Conservation (phyloP, 2,113 vertebrate species). For the Acrocephalus kingi region DNA sequence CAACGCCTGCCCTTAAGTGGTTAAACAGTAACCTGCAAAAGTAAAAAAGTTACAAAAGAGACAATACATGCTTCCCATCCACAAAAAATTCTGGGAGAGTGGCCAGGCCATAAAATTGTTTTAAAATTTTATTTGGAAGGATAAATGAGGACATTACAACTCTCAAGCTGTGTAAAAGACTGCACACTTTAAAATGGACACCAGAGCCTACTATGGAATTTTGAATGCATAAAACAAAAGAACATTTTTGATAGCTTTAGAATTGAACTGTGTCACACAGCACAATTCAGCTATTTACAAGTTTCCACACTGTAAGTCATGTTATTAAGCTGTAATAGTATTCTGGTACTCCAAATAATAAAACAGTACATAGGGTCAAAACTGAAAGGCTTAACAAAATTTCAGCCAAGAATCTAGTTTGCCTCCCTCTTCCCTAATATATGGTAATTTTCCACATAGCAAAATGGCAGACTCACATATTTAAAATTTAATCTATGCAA, state of each 20-base stretch:
- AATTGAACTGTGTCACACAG: neutral
- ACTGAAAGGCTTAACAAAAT: neutral
- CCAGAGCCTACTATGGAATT: neutral
- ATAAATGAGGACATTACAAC: slow-evolving; percentile 14
- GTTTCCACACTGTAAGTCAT: neutral
- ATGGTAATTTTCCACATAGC: neutral
- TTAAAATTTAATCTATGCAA: neutral
- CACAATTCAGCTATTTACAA: slow-evolving; percentile 16
- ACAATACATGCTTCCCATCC: slow-evolving; percentile 20
- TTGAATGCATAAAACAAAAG: neutral
- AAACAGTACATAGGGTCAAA: neutral
- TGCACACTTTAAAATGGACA: slow-evolving; percentile 17
- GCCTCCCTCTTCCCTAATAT: neutral
- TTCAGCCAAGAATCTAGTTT: neutral
- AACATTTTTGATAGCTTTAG: neutral
- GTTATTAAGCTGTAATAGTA: neutral
- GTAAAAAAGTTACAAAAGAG: slow-evolving; percentile 57
- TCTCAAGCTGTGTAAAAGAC: neutral
- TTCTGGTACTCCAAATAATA: neutral
- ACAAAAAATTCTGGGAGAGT: neutral
- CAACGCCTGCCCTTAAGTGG: neutral
- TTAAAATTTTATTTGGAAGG: slow-evolving; percentile 35
- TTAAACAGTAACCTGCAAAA: slow-evolving; percentile 65
- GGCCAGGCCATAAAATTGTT: neutral
- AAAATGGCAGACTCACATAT: neutral